Conservation (phyloP, 1,140 invertebrate genomes). For the Pseudomyrmex pallidus region DNA sequence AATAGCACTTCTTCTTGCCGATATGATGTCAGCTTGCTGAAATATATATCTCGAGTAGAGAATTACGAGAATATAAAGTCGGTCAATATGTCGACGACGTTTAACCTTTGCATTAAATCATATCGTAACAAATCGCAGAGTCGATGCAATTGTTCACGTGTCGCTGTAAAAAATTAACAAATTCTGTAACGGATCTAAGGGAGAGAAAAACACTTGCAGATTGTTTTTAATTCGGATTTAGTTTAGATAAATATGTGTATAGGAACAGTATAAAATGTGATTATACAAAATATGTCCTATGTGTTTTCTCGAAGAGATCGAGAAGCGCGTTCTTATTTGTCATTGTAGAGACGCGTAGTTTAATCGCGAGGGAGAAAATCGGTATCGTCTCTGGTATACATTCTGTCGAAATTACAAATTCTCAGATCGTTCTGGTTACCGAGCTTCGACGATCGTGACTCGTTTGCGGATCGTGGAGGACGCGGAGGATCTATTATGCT, state of each 20-base stretch:
- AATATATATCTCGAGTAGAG: conserved; percentile 54
- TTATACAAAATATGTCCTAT: not conserved
- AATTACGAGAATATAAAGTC: conserved; percentile 39
- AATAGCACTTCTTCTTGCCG: conserved; percentile 46
- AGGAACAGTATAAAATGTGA: not conserved
- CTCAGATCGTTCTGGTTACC: conserved; percentile 55
- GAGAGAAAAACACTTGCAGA: not conserved
- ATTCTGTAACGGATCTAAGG: not conserved
- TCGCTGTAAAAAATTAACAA: not conserved
- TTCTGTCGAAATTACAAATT: conserved; percentile 58
- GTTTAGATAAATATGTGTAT: not conserved
- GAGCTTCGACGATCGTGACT: conserved; percentile 62
- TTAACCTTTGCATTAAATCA: conserved; percentile 12
- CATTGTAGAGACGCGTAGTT: conserved; percentile 13
- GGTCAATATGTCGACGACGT: conserved; percentile 27
- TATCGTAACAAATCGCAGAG: not conserved
- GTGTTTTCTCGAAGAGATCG: not conserved
- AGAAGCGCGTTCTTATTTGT: conserved; percentile 26
- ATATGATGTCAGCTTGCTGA: conserved; percentile 20
- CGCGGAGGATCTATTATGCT: conserved; percentile 58
- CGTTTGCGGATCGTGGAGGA: conserved; percentile 54
- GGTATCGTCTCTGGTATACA: conserved; percentile 28
- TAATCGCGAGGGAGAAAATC: conserved; percentile 23
- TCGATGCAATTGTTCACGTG: not conserved
- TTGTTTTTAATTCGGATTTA: too few species aligned